These are phyloP conservation scores for Columba guinea DNA, from an alignment of 2,797 vertebrate species.

Conservation along the genomic window DNA sequence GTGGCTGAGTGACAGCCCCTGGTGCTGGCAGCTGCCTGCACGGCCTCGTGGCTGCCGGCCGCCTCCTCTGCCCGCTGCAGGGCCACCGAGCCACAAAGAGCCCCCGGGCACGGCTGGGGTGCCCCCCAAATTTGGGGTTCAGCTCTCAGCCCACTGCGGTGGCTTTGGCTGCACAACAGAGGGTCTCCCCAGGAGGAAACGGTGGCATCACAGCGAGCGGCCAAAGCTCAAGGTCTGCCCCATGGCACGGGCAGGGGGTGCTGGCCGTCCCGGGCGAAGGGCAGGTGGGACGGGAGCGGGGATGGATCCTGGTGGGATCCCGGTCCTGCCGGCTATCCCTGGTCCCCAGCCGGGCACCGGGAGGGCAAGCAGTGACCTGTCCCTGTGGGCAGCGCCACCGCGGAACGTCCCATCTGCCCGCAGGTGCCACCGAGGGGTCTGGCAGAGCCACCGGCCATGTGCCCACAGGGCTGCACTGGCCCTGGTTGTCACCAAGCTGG, in stretches of 20 bases:
- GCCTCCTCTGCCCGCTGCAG: background rate
- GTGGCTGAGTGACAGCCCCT: conserved; percentile 50
- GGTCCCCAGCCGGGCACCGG: accelerated
- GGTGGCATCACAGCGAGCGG: accelerated
- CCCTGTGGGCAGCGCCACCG: background rate
- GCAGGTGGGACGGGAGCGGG: background rate
- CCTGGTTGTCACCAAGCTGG: accelerated
- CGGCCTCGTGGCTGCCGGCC: background rate
- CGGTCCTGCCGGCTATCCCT: background rate
- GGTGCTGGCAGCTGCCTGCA: conserved; percentile 38
- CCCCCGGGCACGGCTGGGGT: accelerated
- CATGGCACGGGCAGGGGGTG: background rate
- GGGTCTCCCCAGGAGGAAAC: background rate
- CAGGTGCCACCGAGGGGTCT: background rate
- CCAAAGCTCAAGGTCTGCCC: conserved; percentile 42
- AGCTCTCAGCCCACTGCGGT: accelerated
- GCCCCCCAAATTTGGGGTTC: accelerated
- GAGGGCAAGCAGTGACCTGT: background rate
- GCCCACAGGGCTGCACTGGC: background rate
- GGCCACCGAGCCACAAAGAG: background rate
- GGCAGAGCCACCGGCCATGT: background rate
- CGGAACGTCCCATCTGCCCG: accelerated
- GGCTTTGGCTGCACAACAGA: background rate
- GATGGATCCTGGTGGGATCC: background rate
- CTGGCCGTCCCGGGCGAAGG: background rate